Base-by-base conservation (phyloP, 2,888 invertebrate genomes). In the Rhamphomyia laevipes region DNA sequence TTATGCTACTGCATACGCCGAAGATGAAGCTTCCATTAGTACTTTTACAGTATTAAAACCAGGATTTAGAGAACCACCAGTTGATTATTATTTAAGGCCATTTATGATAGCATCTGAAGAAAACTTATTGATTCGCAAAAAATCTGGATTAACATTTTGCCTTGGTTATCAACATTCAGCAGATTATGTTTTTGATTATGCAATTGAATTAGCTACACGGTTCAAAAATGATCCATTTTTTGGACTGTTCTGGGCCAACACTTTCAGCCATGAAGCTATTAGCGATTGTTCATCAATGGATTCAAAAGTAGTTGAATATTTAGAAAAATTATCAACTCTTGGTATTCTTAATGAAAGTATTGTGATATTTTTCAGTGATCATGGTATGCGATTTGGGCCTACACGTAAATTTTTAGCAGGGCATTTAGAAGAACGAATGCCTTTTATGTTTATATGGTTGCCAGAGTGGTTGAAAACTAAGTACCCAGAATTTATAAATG, bases 81-180 rank as follows among this genome's bases (percentile, higher is more conserved):
- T 86, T 0, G 88, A 92, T 62, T 88, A 87, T 61, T 92, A 90
- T 57, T 72, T 86, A 55, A 74, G 86, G 46, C 84, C 89, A 0
- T 81, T 85, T 57, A 76, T 84, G 51, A 59, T 82, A 9, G 84
- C 83, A 11, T 77, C 81, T 1, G 84, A 85, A 65, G 74, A 73
- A 50, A 70, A 75, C 53, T 63, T 78, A 3, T 67, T 65, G 15
- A 70, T 72, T 33, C 72, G 74, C 50, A 64, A 68, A 4, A 73
- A 77, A 58, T 69, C 72, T 18, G 74, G 65, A 56, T 72, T 75
- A 57, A 74, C 67, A 46, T 80, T 73, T 48, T 83, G 82, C 57
- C 65, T 80, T 1, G 82, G 82, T 1, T 77, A 77, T 4, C 73
- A 75, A 54, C 70, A 76, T 17, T 78, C 80, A 3, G 79, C 80